Evolutionary conservation across 2,113 vertebrate species (phyloP).

Genomic region (Syngnathus typhle): DNA sequence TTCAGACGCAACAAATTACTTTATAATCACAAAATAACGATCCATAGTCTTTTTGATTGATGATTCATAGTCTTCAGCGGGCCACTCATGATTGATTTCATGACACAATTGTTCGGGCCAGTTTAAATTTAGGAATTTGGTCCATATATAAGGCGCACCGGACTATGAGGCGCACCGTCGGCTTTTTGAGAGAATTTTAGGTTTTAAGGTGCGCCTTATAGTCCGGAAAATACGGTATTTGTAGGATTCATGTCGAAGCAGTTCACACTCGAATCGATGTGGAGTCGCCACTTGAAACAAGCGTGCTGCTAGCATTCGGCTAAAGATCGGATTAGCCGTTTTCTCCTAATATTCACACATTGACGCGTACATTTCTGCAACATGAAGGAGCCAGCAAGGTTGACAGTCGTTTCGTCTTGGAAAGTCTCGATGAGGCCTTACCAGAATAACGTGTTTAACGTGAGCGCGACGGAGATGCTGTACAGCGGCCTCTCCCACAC

Average conservation of each 20-base stretch:
- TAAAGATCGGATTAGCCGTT: constrained; percentile 58
- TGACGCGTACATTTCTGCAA: background rate
- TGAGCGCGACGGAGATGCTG: constrained; percentile 80
- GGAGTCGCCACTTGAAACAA: background rate
- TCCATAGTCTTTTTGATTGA: no score
- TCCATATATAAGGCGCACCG: no score
- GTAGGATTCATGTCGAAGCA: background rate
- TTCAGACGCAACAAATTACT: no score
- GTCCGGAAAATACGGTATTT: no score
- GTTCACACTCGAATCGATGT: background rate
- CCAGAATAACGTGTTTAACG: constrained; percentile 89
- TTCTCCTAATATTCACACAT: constrained; percentile 32
- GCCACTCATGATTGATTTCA: no score
- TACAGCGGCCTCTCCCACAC: constrained; percentile 92
- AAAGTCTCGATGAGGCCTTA: constrained; percentile 40
- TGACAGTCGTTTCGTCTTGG: background rate
- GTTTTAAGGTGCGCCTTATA: no score
- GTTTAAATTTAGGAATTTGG: no score
- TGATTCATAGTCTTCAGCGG: no score
- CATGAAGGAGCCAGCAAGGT: background rate
- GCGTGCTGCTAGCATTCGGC: constrained; percentile 40
- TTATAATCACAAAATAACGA: no score
- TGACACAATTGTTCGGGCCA: no score
- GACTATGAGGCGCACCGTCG: no score
- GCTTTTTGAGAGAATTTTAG: no score